Base-by-base conservation (phyloP, 2,888 invertebrate genomes). In the Tetheella fluctuosa region DNA sequence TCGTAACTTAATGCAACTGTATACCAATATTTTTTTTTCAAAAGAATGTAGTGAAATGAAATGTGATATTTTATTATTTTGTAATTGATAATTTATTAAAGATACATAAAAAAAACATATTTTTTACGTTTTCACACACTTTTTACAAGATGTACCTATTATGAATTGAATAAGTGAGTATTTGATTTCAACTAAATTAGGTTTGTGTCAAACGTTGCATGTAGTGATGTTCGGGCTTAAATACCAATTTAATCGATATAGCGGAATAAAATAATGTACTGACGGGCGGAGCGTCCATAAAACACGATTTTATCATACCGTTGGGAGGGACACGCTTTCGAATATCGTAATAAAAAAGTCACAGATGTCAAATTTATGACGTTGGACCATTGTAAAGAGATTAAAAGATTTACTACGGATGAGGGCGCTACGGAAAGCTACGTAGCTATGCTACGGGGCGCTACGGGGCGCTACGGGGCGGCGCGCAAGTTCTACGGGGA, bases 321-420 rank as follows among this genome's bases (percentile, higher is more conserved):
- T 83, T 68, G 91, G 91, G 91, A 92, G 89, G 81, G 84, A 85
- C 90, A 88, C 89, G 89, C 88, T 88, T 90, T 88, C 89, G 89
- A 90, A 90, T 91, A 91, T 89, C 87, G 91, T 90, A 89, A 91
- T 92, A 92, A 92, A 93, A 91, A 93, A 91, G 89, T 91, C 91
- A 88, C 91, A 91, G 90, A 91, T 92, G 92, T 91, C 90, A 90
- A 91, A 93, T 93, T 93, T 93, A 93, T 92, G 90, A 90, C 86
- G 82, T 84, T 73, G 88, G 88, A 88, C 90, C 90, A 91, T 90
- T 91, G 91, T 89, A 90, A 90, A 91, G 89, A 90, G 91, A 93
- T 93, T 93, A 91, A 91, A 91, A 90, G 90, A 91, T 93, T 92
- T 91, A 92, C 83, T 86, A 86, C 83, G 84, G 81, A 79, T 76